Evolutionary conservation across 2,888 invertebrate species (phyloP).

Genomic region (Linnaemya tessellans): DNA sequence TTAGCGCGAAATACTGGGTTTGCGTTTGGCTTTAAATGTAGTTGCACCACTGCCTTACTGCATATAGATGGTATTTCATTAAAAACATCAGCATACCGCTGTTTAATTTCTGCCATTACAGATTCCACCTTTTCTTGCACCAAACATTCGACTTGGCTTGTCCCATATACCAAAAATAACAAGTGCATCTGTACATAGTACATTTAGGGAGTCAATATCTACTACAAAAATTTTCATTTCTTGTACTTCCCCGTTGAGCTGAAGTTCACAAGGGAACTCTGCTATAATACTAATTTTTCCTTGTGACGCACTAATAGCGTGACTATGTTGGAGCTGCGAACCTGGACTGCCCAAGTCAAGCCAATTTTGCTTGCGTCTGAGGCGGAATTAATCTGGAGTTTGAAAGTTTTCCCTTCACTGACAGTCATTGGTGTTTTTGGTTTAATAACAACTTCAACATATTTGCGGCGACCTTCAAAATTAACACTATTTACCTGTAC

Average conservation of each 20-base stretch:
- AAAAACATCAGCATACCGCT: slow-evolving; percentile 1
- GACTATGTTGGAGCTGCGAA: not conserved
- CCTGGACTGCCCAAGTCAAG: not conserved
- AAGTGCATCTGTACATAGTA: slow-evolving; percentile 13
- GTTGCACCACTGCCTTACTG: not conserved
- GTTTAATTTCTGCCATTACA: slow-evolving; percentile 9
- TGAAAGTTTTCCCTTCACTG: not conserved
- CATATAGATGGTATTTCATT: not conserved
- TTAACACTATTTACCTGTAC: slow-evolving; percentile 18
- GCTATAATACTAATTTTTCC: not conserved
- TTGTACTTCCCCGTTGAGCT: slow-evolving; percentile 18
- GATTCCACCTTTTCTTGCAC: too few species aligned
- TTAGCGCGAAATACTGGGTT: too few species aligned
- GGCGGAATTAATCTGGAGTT: slow-evolving; percentile 18
- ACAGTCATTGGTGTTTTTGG: not conserved
- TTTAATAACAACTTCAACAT: slow-evolving; percentile 18
- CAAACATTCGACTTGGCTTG: slow-evolving; percentile 26
- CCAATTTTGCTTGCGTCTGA: slow-evolving; percentile 8
- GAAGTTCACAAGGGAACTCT: not conserved
- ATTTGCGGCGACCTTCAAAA: slow-evolving; percentile 17
- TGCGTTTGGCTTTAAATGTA: slow-evolving; percentile 3
- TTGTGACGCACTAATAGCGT: slow-evolving; percentile 6
- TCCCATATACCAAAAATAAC: slow-evolving; percentile 34
- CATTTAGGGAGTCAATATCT: slow-evolving; percentile 18
- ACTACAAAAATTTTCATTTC: slow-evolving; percentile 3